A percentile compares a stretch with the other conserved stretches of the same genome.
phyloP scores from a whole-genome alignment of 2,888 invertebrate species.

The Congeria kusceri region DNA sequence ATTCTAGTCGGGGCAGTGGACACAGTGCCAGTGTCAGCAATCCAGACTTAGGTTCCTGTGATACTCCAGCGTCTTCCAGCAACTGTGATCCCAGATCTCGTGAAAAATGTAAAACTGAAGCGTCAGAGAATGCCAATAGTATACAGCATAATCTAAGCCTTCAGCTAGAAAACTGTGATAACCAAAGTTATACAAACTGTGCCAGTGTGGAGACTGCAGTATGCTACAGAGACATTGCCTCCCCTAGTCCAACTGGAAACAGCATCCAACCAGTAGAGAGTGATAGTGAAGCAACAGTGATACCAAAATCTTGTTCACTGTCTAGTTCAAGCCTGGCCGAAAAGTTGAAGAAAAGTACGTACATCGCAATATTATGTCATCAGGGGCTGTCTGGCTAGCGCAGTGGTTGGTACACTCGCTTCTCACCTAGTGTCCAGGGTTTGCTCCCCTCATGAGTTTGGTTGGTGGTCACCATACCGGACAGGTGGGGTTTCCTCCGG shows the following conservation, averaged over 20 bases:
- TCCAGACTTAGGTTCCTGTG: neutral
- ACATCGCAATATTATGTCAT: too few species aligned
- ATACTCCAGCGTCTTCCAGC: neutral
- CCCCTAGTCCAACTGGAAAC: slow-evolving; percentile 28
- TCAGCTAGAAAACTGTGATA: slow-evolving; percentile 49
- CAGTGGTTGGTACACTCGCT: too few species aligned
- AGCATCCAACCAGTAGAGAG: neutral
- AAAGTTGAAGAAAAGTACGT: slow-evolving; percentile 77
- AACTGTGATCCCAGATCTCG: slow-evolving; percentile 43
- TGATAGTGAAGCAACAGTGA: slow-evolving; percentile 12
- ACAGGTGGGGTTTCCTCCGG: too few species aligned
- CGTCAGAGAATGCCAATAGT: neutral
- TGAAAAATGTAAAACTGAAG: slow-evolving; percentile 53
- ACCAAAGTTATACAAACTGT: slow-evolving; percentile 11
- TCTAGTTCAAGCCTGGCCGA: slow-evolving; percentile 63
- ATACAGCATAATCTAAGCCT: slow-evolving; percentile 30
- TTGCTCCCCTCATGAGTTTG: too few species aligned
- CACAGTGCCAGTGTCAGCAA: neutral
- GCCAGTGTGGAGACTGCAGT: slow-evolving; percentile 42
- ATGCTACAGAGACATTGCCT: slow-evolving; percentile 46
- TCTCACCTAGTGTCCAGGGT: too few species aligned
- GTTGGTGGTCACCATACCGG: too few species aligned
- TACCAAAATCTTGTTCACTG: neutral
- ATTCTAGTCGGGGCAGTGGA: neutral
- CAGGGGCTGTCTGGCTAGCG: too few species aligned